These are phyloP conservation scores for Formica selysi DNA, from an alignment of 1,140 invertebrate species.

Conservation along the genomic window DNA sequence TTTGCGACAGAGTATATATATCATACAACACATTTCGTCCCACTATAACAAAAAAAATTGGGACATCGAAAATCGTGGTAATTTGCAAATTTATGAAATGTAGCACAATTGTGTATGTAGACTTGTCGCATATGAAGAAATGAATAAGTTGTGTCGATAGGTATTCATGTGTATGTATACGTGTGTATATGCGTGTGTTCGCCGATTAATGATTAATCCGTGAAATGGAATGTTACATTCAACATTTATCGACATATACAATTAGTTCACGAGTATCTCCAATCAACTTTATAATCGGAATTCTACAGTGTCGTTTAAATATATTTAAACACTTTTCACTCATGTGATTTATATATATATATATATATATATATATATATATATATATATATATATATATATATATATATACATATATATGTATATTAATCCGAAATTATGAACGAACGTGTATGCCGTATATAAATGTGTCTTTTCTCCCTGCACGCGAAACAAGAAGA, in stretches of 20 bases:
- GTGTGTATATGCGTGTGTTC: conserved; percentile 41
- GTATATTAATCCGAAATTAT: conserved; percentile 29
- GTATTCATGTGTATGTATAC: background rate
- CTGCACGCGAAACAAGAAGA: conserved; percentile 13
- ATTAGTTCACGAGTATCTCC: conserved; percentile 35
- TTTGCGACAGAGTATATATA: conserved; percentile 40
- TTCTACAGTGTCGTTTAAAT: conserved; percentile 10
- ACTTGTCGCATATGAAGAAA: background rate
- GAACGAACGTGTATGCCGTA: background rate
- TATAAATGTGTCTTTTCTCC: conserved; percentile 17
- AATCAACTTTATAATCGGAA: conserved; percentile 41
- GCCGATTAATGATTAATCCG: conserved; percentile 53
- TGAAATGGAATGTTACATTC: conserved; percentile 66
- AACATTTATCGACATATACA: conserved; percentile 57
- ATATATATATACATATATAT: too few relatives aligned
- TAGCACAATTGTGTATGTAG: background rate
- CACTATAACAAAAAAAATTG: background rate
- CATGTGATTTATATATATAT: too few relatives aligned
- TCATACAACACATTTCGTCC: conserved; percentile 25
- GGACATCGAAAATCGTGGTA: conserved; percentile 13
- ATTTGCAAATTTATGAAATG: conserved; percentile 2
- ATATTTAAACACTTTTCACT: conserved; percentile 19
- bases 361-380: too few relatives aligned
- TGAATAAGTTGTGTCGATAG: conserved; percentile 13
- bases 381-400: too few relatives aligned